These are phyloP conservation scores for Dicyrtoma fusca DNA, from an alignment of 2,888 invertebrate species.

Conservation along the genomic window DNA sequence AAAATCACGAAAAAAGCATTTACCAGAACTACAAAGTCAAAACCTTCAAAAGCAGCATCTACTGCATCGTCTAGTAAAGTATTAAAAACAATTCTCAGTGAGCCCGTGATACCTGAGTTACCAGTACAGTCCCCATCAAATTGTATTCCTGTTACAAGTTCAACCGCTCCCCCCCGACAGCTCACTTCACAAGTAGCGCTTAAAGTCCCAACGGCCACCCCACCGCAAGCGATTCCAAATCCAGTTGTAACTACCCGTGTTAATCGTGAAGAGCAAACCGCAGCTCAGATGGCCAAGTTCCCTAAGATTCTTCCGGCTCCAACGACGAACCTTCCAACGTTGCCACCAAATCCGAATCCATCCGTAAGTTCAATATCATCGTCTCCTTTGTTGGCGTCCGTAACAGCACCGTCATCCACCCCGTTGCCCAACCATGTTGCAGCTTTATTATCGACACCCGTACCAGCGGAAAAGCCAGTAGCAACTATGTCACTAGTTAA, in stretches of 20 bases:
- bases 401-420: slow-evolving; percentile 4
- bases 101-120: slow-evolving; percentile 19
- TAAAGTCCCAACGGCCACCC: slow-evolving; percentile 6
- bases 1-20: slow-evolving; percentile 31
- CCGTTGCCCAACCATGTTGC: slow-evolving; percentile 4
- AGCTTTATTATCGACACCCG: slow-evolving; percentile 24
- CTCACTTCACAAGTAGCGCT: not conserved
- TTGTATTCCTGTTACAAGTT: not conserved
- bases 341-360: not conserved
- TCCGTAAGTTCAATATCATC: not conserved
- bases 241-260: not conserved
- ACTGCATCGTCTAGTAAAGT: slow-evolving; percentile 12
- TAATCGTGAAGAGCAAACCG: slow-evolving; percentile 37
- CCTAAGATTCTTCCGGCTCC: slow-evolving; percentile 49
- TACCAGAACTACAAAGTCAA: slow-evolving; percentile 23
- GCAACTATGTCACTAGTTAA: not conserved
- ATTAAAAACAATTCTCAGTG: slow-evolving; percentile 19
- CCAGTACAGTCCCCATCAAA: slow-evolving; percentile 2
- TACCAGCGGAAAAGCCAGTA: not conserved
- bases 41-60: slow-evolving; percentile 18
- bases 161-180: not conserved
- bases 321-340: not conserved
- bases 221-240: not conserved
- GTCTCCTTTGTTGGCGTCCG: slow-evolving; percentile 1
- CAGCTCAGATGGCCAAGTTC: slow-evolving; percentile 45